These are phyloP conservation scores for Scaeva pyrastri DNA, from an alignment of 2,888 invertebrate genomes.

Conservation along the genomic window DNA sequence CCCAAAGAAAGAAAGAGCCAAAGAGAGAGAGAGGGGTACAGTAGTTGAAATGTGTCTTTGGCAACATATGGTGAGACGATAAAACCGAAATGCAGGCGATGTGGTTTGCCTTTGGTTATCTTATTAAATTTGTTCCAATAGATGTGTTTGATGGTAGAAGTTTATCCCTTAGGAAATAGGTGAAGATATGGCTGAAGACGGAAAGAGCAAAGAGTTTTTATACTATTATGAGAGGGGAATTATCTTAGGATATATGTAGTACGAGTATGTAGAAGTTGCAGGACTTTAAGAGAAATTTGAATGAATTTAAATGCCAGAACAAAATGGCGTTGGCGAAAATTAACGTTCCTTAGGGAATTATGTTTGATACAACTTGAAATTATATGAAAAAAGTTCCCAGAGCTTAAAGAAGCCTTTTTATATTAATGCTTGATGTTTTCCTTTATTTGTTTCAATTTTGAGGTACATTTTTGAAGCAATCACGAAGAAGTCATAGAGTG, in stretches of 20 bases:
- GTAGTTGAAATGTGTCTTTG: slow-evolving; percentile 54
- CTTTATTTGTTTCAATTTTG: too few species aligned
- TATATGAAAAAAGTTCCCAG: too few species aligned
- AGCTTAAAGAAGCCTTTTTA: too few species aligned
- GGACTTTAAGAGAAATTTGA: slow-evolving; percentile 13
- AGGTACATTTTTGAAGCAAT: too few species aligned
- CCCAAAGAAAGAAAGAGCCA: neutral
- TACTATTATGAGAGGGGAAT: neutral
- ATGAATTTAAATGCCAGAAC: neutral
- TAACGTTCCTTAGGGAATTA: neutral
- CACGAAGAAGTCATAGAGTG: too few species aligned
- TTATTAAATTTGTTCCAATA: slow-evolving; percentile 62
- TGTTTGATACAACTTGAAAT: too few species aligned
- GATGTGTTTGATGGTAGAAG: slow-evolving; percentile 41
- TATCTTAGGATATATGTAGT: neutral
- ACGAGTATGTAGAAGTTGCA: neutral
- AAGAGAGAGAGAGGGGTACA: neutral
- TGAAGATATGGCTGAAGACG: slow-evolving; percentile 43
- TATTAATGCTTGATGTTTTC: too few species aligned
- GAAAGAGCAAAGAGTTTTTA: slow-evolving; percentile 2
- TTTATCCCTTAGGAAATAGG: slow-evolving; percentile 52
- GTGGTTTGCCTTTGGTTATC: slow-evolving; percentile 61
- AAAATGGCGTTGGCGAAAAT: neutral
- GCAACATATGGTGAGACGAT: slow-evolving; percentile 66
- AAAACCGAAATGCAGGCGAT: slow-evolving; percentile 51